Percentiles rank a stretch among this genome's conserved stretches.
phyloP scores from a whole-genome alignment of 2,113 vertebrate species.

The Ammodytes marinus region DNA sequence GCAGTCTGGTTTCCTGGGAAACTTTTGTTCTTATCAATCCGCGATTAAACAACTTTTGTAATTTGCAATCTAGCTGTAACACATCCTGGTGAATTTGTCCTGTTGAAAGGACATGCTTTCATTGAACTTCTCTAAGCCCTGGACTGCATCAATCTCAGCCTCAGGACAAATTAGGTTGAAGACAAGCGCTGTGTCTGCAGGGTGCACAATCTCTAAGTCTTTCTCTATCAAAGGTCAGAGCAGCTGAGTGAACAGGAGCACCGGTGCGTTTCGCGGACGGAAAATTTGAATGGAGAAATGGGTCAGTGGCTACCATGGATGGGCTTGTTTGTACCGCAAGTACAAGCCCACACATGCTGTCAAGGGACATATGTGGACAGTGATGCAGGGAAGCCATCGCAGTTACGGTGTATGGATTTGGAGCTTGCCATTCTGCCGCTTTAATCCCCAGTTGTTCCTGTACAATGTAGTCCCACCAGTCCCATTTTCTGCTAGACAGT shows the following conservation, averaged over 20 bases:
- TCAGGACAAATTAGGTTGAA: constrained; percentile 60
- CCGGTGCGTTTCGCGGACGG: constrained; percentile 33
- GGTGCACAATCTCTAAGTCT: constrained; percentile 58
- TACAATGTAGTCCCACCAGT: constrained; percentile 42
- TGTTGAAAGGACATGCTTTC: constrained; percentile 47
- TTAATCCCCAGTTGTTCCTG: constrained; percentile 56
- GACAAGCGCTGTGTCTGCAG: constrained; percentile 52
- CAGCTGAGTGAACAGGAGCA: constrained; percentile 49
- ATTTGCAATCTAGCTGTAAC: constrained; percentile 71
- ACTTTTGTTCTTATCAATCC: constrained; percentile 77
- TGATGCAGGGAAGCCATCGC: constrained; percentile 45
- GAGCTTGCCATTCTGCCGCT: constrained; percentile 47
- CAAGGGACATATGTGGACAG: constrained; percentile 47
- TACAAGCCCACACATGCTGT: constrained; percentile 42
- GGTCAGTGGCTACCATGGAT: constrained; percentile 55
- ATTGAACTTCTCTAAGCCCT: constrained; percentile 50
- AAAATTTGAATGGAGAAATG: constrained; percentile 50
- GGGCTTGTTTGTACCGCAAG: constrained; percentile 31
- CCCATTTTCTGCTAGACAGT: constrained; percentile 49
- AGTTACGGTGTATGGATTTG: constrained; percentile 57
- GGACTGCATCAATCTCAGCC: constrained; percentile 62
- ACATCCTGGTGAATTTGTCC: constrained; percentile 64
- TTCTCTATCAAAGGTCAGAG: constrained; percentile 65
- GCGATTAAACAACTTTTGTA: constrained; percentile 74
- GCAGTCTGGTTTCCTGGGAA: constrained; percentile 68